Conservation (phyloP, 2,797 vertebrate species). For the Sebastes ruberrimus region DNA sequence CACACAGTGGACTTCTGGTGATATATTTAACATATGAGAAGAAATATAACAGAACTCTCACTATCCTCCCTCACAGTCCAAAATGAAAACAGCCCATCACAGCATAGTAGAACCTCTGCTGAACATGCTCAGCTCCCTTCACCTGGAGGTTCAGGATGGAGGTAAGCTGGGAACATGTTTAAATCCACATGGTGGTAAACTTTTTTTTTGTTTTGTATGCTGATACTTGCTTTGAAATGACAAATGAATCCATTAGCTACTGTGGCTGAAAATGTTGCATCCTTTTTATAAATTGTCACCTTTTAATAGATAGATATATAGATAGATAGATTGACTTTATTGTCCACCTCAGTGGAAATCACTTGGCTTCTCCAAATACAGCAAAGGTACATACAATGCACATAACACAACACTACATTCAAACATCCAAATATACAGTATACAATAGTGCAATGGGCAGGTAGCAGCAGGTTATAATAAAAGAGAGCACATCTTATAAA, state of each 20-base stretch:
- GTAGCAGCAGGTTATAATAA: too few species aligned
- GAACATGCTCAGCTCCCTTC: constrained; percentile 74
- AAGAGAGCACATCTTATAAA: too few species aligned
- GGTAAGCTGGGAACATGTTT: constrained; percentile 62
- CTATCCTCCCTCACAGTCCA: constrained; percentile 61
- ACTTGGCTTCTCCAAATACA: too few species aligned
- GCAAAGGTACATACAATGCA: too few species aligned
- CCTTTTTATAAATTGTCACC: background rate
- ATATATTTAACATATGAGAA: background rate
- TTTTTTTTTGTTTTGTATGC: background rate
- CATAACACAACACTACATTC: too few species aligned
- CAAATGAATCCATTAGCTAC: background rate
- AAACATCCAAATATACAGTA: too few species aligned
- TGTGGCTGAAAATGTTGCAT: background rate
- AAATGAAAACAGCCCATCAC: constrained; percentile 68
- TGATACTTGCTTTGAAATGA: background rate
- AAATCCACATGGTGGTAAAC: background rate
- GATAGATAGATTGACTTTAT: too few species aligned
- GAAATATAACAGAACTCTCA: background rate
- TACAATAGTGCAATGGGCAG: too few species aligned
- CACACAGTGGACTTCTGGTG: background rate
- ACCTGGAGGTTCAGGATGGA: constrained; percentile 84
- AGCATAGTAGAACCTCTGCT: constrained; percentile 79
- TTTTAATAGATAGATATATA: background rate
- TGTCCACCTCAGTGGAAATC: too few species aligned